Base-by-base conservation (phyloP, 2,113 vertebrate genomes). In the Piprites chloris region DNA sequence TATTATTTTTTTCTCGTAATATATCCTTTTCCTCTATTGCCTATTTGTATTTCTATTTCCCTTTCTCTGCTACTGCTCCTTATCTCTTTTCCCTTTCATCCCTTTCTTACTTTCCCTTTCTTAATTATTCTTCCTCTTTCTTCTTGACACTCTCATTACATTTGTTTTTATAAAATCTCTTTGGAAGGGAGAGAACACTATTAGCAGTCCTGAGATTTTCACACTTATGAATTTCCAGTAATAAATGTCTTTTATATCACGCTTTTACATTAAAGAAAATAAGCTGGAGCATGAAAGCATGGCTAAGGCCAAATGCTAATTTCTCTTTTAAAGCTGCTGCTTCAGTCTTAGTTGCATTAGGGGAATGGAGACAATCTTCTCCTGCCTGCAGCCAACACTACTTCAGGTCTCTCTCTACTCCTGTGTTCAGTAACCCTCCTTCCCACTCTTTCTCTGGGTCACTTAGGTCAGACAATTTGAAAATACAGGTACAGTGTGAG, bases 181-280 rank as follows among this genome's bases (percentile, higher is more conserved):
- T 87, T 91, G 77, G 41, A 89, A 82, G 13, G 16, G 28, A 76
- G 11, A 88, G 13, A 82, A 58, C 16, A 24, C 16, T 87, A 41
- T 79, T 69, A 91, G 12, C 33, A 91, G 50, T 62, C 26, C 14
- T 73, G 53, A 79, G 62, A 87, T 85, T 85, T 93, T 76, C 0
- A 0, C 71, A 78, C 56, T 73, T 74, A 68, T 2, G 8, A 89
- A 87, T 95, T 95, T 89, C 44, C 37, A 67, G 37, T 89, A 91
- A 91, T 58, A 14, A 85, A 91, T 47, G 19, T 50, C 66, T 85
- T 92, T 76, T 83, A 30, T 66, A 69, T 66, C 22, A 62, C 44
- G 41, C 46, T 88, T 95, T 94, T 90, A 47, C 58, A 68, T 89
- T 89, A 89, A 76, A 91, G 85, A 93, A 89, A 89, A 82, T 85